These are phyloP conservation scores for Neolamprologus fasciatus DNA, from an alignment of 2,113 vertebrate genomes.

Conservation along the genomic window DNA sequence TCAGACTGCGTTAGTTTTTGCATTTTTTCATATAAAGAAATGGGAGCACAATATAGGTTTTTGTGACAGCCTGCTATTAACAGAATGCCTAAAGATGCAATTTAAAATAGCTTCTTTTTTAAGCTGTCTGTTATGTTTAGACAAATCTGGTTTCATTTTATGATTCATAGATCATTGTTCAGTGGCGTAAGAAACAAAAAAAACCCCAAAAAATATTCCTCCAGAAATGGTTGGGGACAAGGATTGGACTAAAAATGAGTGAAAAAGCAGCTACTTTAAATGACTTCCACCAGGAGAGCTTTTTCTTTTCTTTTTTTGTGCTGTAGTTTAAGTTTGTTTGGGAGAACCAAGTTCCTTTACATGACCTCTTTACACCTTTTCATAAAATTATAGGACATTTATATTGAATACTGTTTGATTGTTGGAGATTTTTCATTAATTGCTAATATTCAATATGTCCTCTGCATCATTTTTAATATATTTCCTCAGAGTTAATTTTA, in stretches of 20 bases:
- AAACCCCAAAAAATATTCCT: rapidly evolving
- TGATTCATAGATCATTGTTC: background rate
- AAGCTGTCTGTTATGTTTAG: background rate
- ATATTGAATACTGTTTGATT: background rate
- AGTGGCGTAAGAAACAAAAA: background rate
- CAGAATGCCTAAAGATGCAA: background rate
- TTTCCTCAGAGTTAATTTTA: background rate
- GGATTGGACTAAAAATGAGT: background rate
- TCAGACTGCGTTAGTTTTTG: background rate
- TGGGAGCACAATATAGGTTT: background rate
- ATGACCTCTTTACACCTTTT: background rate
- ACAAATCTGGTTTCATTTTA: background rate
- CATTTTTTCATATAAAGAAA: background rate
- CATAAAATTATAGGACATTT: background rate
- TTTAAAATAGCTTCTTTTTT: background rate
- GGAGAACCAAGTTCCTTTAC: background rate
- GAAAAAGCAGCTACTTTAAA: background rate
- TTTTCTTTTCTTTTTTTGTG: background rate
- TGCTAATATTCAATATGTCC: background rate
- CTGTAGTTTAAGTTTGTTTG: background rate
- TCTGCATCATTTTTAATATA: background rate
- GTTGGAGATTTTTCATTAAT: background rate
- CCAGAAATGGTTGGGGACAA: background rate
- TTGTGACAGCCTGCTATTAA: background rate
- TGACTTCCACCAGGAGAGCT: background rate